Evolutionary conservation across 2,113 vertebrate species (phyloP), one percentile per base, ranked within the genome.

Genomic region (Campylomormyrus numenius): DNA sequence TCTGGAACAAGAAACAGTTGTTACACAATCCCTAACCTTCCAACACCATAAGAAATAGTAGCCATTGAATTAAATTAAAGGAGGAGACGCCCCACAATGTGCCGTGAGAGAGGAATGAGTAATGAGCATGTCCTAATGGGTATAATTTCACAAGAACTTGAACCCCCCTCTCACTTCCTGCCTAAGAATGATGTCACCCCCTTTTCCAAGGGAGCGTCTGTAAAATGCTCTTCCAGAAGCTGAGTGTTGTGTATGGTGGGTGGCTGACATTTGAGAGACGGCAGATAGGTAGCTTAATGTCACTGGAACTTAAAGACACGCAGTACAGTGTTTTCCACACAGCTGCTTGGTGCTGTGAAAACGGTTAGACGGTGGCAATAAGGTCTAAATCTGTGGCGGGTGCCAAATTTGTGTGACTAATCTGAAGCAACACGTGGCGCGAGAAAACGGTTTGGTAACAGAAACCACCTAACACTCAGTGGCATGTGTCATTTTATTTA

Each of bases 81-180:
- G 15, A 50, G 48, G n/a, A 56, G 85, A 31, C n/a, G 27, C 49
- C 50, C 85, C 85, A 87, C 35, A 39, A 87, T 56, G 50, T 3
- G 17, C 50, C 1, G 27, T 15, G 50, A 87, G 50, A 87, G 85
- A 87, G 85, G 17, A 87, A 56, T 56, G 85, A 87, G 49, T 87
- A 87, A 35, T n/a, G 31, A 87, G n/a, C 48, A 19, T n/a, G 48
- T 86, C 50, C 85, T 87, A 53, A 87, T 96, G 94, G 95, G 95
- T 95, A 94, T 91, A 90, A 93, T 95, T 95, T 96, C 94, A 93
- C 91, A 94, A 93, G 94, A 95, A 95, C 95, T 94, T 94, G 93
- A 96, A 94, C 94, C 94, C 94, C 93, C 92, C 83, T 21, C 91
- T 88, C 92, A 96, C 95, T 96, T 96, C 95, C 96, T 96, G 95